These are phyloP conservation scores for Lutjanus campechanus DNA, from an alignment of 2,797 vertebrate species.

Conservation along the genomic window DNA sequence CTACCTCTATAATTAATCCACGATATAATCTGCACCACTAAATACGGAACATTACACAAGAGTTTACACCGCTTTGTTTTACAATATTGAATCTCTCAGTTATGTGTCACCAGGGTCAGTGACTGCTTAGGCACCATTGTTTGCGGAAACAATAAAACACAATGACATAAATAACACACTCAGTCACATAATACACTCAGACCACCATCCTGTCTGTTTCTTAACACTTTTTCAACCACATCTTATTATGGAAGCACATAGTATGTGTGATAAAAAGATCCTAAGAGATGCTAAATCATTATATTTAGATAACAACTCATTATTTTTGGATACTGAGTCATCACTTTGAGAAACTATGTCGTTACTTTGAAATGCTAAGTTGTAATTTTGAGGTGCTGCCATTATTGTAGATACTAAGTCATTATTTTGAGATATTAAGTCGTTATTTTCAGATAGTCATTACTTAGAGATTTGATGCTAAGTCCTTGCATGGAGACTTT, in stretches of 20 bases:
- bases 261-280: no score
- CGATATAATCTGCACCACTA: conserved; percentile 60
- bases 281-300: no score
- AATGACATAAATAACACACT: background rate
- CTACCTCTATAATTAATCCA: conserved; percentile 71
- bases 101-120: conserved; percentile 29
- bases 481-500: no score
- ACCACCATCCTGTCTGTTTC: background rate
- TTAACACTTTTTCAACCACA: background rate
- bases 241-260: background rate
- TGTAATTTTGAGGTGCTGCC: no score
- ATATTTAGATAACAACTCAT: no score
- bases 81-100: conserved; percentile 18
- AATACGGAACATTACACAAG: conserved; percentile 58
- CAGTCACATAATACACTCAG: background rate
- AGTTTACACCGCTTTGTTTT: conserved; percentile 48
- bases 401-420: no score
- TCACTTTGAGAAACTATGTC: no score
- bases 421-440: no score
- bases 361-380: no score
- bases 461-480: no score
- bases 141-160: background rate
- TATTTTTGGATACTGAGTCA: no score
- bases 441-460: no score
- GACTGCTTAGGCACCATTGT: conserved; percentile 12